Conservation (phyloP, 2,797 vertebrate genomes). For the Pachyuromys duprasi region DNA sequence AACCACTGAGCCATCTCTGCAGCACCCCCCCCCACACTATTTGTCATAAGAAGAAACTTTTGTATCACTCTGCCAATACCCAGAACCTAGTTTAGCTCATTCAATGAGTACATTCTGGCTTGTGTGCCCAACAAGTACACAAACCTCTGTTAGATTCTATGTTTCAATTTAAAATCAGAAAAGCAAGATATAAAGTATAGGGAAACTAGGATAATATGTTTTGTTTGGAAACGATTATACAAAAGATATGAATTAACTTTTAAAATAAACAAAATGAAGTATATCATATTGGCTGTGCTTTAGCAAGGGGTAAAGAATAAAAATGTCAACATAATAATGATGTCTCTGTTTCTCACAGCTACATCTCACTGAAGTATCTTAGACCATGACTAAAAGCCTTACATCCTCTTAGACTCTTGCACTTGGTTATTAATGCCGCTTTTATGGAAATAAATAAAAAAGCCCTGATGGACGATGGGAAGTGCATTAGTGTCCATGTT, state of each 20-base stretch:
- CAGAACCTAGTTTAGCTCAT: not conserved
- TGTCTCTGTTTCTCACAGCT: conserved; percentile 49
- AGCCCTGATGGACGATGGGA: conserved; percentile 75
- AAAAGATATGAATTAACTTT: conserved; percentile 50
- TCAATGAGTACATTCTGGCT: conserved; percentile 41
- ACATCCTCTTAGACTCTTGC: conserved; percentile 64
- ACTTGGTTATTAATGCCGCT: conserved; percentile 63
- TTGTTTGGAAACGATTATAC: conserved; percentile 60
- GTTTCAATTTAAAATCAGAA: conserved; percentile 61
- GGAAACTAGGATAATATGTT: conserved; percentile 34
- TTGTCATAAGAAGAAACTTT: conserved; percentile 29
- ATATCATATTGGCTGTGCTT: conserved; percentile 60
- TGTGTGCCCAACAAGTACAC: conserved; percentile 12
- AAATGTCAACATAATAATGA: conserved; percentile 60
- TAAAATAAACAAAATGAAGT: conserved; percentile 62
- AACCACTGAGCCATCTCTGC: not conserved
- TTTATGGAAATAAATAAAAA: conserved; percentile 82
- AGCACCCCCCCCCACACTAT: not conserved
- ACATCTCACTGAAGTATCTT: conserved; percentile 40
- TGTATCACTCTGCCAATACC: not conserved
- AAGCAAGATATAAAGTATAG: conserved; percentile 64
- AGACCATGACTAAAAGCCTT: conserved; percentile 76
- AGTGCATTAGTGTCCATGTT: conserved; percentile 71
- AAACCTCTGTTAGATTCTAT: conserved; percentile 45
- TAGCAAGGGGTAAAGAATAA: conserved; percentile 54